phyloP scores from a whole-genome alignment of 2,797 vertebrate genomes.

The Poecilia velifera region DNA sequence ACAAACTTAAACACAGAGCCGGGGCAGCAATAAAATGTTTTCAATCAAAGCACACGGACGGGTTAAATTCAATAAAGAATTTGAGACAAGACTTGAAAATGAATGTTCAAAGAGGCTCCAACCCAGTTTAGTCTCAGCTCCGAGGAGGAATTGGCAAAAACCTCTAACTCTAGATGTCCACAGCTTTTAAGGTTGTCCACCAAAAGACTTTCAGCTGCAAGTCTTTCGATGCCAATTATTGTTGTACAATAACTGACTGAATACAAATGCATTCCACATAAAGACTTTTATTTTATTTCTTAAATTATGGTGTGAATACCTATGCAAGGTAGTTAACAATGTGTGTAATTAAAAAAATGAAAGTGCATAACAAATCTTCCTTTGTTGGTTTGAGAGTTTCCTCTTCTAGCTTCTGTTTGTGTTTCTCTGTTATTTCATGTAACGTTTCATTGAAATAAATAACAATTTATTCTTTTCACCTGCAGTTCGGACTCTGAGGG shows the following conservation, averaged over 20 bases:
- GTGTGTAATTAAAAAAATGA: not conserved
- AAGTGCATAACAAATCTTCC: not conserved
- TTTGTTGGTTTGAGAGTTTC: not conserved
- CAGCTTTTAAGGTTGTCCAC: not conserved
- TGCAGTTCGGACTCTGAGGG: constrained; percentile 94
- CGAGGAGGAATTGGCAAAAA: not conserved
- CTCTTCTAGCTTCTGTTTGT: not conserved
- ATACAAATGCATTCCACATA: too few relatives aligned
- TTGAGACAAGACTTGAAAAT: not conserved
- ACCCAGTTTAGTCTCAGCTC: not conserved
- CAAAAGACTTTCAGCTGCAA: not conserved
- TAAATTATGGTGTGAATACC: not conserved
- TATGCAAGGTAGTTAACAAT: not conserved
- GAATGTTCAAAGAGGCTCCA: not conserved
- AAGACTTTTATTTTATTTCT: too few relatives aligned
- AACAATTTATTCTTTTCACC: constrained; percentile 19
- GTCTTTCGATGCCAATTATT: not conserved
- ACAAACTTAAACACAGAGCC: not conserved
- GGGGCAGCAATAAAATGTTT: not conserved
- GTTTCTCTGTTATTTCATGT: not conserved
- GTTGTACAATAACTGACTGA: not conserved
- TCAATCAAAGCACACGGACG: not conserved
- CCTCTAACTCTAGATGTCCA: not conserved
- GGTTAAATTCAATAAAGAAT: not conserved
- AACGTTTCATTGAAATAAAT: not conserved